Base-by-base conservation (phyloP, 2,888 invertebrate species). In the Lochmaea crataegi region DNA sequence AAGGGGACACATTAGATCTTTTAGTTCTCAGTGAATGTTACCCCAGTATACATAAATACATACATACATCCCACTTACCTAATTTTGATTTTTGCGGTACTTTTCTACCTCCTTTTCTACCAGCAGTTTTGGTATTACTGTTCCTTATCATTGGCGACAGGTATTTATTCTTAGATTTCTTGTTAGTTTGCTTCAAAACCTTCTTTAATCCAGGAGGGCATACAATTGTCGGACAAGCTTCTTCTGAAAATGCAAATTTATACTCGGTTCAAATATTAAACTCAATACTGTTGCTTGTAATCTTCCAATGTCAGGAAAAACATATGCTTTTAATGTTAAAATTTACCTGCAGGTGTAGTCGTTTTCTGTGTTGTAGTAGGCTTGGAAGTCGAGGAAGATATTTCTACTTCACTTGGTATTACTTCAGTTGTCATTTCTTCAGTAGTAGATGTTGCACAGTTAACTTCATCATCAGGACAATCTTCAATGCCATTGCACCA, bases 401-500 rank as follows among this genome's bases (percentile, higher is more conserved):
- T 38, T 38, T 38, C 32, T 38, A 11, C 45, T 45, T 45, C 14
- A 45, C 2, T 14, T 14, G 45, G 45, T 45, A 12, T 18, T 10
- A 12, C 2, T 18, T 16, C 42, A 26, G 58, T 58, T 22, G 14
- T 14, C 12, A 45, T 65, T 58, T 22, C 32, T 42, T 56, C 45
- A 7, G 77, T 58, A 26, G 66, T 66, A 22, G 85, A 82, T 22
- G 87, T 85, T 45, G 84, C 82, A 80, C 96, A 96, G 72, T 90
- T 87, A 2, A 87, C 85, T 86, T 96, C 96, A 84, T 96, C 96
- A 82, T 96, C 95, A 0, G 93, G 92, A 81, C 96, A 96, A 85
- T 96, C 93, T 76, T 91, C 89, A 0, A 94, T 87, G 0, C 94
- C 95, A 83, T 96, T 92, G 83, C 96, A 96, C 95, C 96, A 96